Evolutionary conservation across 92 coral and sea anemone genomes (phyloP), one percentile per base, ranked within the genome.

Genomic region (Ricordea florida): DNA sequence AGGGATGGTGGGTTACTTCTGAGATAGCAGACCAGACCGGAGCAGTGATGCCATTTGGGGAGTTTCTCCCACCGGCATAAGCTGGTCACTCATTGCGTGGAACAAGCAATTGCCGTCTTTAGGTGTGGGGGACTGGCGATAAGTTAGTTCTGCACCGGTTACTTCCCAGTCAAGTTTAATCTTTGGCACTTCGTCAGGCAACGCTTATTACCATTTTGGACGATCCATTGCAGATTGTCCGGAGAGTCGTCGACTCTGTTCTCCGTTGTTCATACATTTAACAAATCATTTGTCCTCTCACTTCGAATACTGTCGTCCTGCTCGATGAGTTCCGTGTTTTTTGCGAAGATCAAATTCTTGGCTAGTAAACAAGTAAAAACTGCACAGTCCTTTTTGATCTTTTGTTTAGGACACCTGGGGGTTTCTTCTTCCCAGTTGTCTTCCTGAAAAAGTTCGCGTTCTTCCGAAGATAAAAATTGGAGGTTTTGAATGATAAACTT

Each of bases 31-130:
- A n/a, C n/a, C n/a, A n/a, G n/a, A n/a, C 26, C 59, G 32, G 0
- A 52, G 14, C 9, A 25, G n/a, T 9, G 30, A 9, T n/a, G n/a
- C n/a, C n/a, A n/a, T n/a, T n/a, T n/a, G n/a, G n/a, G n/a, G n/a
- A n/a, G n/a, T n/a, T n/a, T n/a, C n/a, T n/a, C n/a, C n/a, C n/a
- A n/a, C n/a, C n/a, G n/a, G 62, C 1, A 11, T 10, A 50, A 70
- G 78, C 51, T 53, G 78, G 62, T 70, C 65, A 52, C 62, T 70
- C 33, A 70, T 36, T 6, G 66, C 65, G 24, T 70, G 78, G 32
- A 70, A 53, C 20, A 70, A 28, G 26, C 78, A 70, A 33, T 53
- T 37, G n/a, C 78, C 78, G 40, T 70, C 56, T 36, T 24, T 21
- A 1, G 78, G 30, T 10, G 78, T 70, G 24, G 78, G 78, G 22